Percentiles rank a stretch among this genome's conserved stretches.
These are phyloP conservation scores for Pristis pectinata DNA, from an alignment of 2,797 vertebrate genomes.

Conservation along the genomic window DNA sequence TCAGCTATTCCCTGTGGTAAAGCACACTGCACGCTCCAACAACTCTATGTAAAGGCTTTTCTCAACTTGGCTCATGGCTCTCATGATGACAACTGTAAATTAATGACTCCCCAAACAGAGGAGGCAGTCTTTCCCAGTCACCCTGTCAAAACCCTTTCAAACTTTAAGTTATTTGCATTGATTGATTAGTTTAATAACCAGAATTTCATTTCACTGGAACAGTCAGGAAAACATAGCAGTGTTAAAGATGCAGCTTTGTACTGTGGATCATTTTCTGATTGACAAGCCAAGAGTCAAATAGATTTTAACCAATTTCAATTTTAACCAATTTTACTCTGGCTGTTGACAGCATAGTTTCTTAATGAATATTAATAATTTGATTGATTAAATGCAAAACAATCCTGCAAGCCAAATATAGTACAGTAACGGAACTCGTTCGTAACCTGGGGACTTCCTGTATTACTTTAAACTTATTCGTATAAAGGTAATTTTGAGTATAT, in stretches of 20 bases:
- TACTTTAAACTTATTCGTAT: not conserved
- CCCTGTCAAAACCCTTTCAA: not conserved
- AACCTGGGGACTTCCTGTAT: too few relatives aligned
- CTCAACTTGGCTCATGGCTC: not conserved
- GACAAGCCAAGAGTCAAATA: not conserved
- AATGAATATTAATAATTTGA: slow-evolving; percentile 12
- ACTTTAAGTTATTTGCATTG: not conserved
- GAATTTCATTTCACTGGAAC: not conserved
- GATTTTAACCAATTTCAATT: not conserved
- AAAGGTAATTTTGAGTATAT: not conserved
- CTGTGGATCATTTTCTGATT: not conserved
- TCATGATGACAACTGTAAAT: not conserved
- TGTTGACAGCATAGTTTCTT: not conserved
- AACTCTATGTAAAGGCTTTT: not conserved
- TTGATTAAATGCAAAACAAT: not conserved
- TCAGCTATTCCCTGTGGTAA: not conserved
- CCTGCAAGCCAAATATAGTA: not conserved
- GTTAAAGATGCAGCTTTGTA: not conserved
- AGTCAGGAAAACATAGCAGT: not conserved
- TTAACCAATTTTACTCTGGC: not conserved
- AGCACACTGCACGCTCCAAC: not conserved
- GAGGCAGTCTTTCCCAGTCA: not conserved
- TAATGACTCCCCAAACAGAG: not conserved
- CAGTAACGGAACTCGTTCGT: too few relatives aligned
- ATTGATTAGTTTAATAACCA: not conserved